phyloP scores from a whole-genome alignment of 2,113 vertebrate genomes.

The Platysternon megacephalum region DNA sequence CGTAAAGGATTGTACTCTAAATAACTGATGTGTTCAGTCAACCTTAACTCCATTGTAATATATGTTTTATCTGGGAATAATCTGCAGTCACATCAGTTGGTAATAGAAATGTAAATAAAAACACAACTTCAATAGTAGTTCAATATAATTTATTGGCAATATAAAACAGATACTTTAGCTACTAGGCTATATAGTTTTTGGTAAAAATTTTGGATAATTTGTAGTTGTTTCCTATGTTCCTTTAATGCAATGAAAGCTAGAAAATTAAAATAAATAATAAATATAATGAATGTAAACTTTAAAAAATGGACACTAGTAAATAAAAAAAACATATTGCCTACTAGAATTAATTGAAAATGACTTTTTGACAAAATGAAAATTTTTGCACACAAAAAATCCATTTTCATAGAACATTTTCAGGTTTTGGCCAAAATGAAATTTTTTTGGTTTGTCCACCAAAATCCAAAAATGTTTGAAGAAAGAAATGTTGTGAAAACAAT shows the following conservation, averaged over 20 bases:
- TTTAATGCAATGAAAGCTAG: neutral
- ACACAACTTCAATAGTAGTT: conserved; percentile 23
- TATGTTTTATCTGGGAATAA: neutral
- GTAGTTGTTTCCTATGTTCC: conserved; percentile 24
- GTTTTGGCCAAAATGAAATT: neutral
- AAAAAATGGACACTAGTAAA: neutral
- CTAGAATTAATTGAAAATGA: fast-evolving
- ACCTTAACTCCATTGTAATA: neutral
- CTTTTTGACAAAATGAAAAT: neutral
- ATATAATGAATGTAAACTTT: neutral
- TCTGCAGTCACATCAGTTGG: neutral
- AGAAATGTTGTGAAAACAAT: neutral
- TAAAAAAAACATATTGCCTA: conserved; percentile 15
- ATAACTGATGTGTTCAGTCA: neutral
- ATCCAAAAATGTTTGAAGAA: neutral
- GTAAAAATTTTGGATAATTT: neutral
- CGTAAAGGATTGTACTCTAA: neutral
- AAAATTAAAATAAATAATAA: conserved; percentile 7
- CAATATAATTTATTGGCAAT: neutral
- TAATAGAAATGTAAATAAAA: conserved; percentile 11
- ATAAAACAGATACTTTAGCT: conserved; percentile 8
- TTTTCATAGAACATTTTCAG: neutral
- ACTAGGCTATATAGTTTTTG: neutral
- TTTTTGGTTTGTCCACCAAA: neutral
- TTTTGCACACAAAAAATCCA: neutral